These are phyloP conservation scores for Torymus auratus DNA, from an alignment of 2,888 invertebrate genomes.

Conservation along the genomic window DNA sequence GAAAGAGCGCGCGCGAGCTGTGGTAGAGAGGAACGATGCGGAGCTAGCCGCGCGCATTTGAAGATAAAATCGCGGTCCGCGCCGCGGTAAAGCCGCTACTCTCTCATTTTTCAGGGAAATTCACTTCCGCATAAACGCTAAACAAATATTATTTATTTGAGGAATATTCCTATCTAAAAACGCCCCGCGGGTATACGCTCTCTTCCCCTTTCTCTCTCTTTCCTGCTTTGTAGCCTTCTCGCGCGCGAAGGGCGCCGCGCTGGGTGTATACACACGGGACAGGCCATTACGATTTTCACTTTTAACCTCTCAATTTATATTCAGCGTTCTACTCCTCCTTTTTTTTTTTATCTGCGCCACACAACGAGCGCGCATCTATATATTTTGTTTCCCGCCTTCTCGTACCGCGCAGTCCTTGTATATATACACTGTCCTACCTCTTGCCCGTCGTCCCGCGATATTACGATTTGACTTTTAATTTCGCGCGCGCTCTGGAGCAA, in stretches of 20 bases:
- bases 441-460: background rate
- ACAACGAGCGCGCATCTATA: too few species aligned
- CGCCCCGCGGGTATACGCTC: constrained; percentile 7
- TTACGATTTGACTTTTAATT: constrained; percentile 40
- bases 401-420: too few species aligned
- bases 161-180: constrained; percentile 21
- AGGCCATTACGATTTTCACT: constrained; percentile 34
- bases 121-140: constrained; percentile 39
- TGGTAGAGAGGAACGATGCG: background rate
- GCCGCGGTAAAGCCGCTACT: too few species aligned
- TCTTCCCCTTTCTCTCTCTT: background rate
- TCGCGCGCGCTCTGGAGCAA: background rate
- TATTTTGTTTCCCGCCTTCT: background rate
- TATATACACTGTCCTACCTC: background rate
- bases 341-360: background rate
- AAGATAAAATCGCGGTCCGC: constrained; percentile 35
- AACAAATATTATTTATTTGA: constrained; percentile 53
- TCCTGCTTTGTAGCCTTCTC: too few species aligned
- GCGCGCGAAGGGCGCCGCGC: background rate
- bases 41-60: constrained; percentile 24
- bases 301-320: constrained; percentile 50
- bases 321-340: background rate
- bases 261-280: too few species aligned
- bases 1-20: constrained; percentile 36
- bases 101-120: constrained; percentile 41